Evolutionary conservation across 1,140 invertebrate genomes (phyloP).

Genomic region (Plutomurus gul): DNA sequence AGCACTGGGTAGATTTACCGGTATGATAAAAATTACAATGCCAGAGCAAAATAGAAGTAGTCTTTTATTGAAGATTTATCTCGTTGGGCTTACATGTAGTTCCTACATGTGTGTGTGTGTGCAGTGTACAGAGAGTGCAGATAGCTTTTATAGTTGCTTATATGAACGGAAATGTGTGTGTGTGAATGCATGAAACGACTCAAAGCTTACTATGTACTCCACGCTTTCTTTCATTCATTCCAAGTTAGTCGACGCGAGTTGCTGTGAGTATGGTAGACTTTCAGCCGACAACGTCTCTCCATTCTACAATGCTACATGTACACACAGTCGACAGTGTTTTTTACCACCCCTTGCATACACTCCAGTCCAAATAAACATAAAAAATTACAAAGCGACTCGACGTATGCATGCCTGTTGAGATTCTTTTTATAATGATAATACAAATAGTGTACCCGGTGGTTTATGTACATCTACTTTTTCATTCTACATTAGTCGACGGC

Average conservation of each 20-base stretch:
- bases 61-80: constrained; percentile 20
- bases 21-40: no score
- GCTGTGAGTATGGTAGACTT: no score
- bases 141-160: no score
- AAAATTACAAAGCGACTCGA: no score
- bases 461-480: background rate
- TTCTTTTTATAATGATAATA: background rate
- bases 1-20: no score
- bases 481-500: background rate
- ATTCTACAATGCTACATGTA: background rate
- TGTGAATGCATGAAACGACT: background rate
- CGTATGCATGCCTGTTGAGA: background rate
- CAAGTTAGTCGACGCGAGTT: background rate
- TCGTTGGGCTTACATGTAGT: no score
- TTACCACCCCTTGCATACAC: no score
- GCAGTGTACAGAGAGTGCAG: background rate
- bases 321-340: no score
- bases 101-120: background rate
- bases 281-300: no score
- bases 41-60: background rate
- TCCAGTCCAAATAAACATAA: background rate
- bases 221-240: background rate
- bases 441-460: background rate
- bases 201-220: background rate
- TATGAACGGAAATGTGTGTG: background rate